Percentiles rank a stretch among this genome's conserved stretches.
Evolutionary conservation across 2,888 invertebrate genomes (phyloP).

Genomic region (Tachina grossa): DNA sequence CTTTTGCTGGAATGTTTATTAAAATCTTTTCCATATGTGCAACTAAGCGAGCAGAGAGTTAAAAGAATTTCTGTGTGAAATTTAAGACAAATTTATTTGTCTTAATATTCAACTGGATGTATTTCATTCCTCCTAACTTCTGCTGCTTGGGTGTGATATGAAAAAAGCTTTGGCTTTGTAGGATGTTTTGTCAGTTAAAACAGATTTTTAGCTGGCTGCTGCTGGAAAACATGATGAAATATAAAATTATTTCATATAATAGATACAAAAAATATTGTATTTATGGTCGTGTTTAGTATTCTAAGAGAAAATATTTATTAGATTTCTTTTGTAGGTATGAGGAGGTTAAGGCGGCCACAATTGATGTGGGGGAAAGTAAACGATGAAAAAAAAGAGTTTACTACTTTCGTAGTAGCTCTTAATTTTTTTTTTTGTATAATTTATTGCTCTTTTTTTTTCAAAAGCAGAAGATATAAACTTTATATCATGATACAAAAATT

Average conservation of each 20-base stretch:
- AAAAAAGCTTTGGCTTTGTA: background rate
- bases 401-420: too few species aligned
- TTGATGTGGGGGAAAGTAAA: background rate
- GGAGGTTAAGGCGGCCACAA: background rate
- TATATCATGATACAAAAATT: too few species aligned
- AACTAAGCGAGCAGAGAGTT: slow-evolving; percentile 16
- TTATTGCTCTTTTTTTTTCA: too few species aligned
- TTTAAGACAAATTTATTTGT: background rate
- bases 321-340: background rate
- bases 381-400: background rate
- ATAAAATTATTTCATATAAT: slow-evolving; percentile 18
- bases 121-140: background rate
- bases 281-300: slow-evolving; percentile 35
- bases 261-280: slow-evolving; percentile 25
- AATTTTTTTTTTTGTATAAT: too few species aligned
- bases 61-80: slow-evolving; percentile 2
- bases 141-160: slow-evolving; percentile 2
- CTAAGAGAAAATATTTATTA: slow-evolving; percentile 37
- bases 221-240: slow-evolving; percentile 11
- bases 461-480: too few species aligned
- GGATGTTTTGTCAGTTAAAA: background rate
- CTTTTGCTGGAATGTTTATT: slow-evolving; percentile 21
- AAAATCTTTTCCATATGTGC: background rate
- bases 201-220: slow-evolving; percentile 7
- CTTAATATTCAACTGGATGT: background rate